Percentiles rank a stretch among this genome's conserved stretches.
Evolutionary conservation across 2,113 vertebrate genomes (phyloP).

Genomic region (Zapus hudsonius): DNA sequence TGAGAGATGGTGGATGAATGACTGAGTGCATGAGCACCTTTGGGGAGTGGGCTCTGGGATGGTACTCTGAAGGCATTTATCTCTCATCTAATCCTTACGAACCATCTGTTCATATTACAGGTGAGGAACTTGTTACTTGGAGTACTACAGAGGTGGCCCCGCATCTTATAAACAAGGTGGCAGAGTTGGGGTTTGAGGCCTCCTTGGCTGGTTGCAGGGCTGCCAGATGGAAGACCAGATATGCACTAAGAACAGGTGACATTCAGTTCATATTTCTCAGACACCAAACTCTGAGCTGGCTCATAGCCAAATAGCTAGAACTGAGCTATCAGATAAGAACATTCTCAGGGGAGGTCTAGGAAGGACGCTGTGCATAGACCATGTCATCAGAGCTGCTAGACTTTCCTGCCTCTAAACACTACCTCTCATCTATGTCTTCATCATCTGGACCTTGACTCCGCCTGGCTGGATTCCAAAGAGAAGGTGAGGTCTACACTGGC

Average conservation of each 20-base stretch:
- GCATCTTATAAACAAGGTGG: background rate
- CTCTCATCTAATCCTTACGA: background rate
- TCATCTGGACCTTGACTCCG: background rate
- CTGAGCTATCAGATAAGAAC: background rate
- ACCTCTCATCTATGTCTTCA: background rate
- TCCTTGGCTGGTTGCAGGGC: background rate
- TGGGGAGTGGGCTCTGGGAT: background rate
- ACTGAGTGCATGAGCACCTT: background rate
- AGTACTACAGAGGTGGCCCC: background rate
- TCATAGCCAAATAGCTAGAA: background rate
- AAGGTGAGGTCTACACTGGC: background rate
- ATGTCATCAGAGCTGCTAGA: background rate
- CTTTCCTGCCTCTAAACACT: background rate
- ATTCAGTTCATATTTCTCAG: background rate
- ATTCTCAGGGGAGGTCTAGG: background rate
- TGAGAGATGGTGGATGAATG: background rate
- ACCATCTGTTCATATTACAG: background rate
- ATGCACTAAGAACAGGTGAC: background rate
- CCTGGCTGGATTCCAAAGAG: slow-evolving; percentile 2
- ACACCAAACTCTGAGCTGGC: background rate
- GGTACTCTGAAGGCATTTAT: background rate
- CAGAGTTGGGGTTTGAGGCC: background rate
- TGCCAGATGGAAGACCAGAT: background rate
- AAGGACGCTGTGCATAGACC: background rate
- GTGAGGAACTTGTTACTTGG: background rate